Evolutionary conservation across 2,888 invertebrate species (phyloP).

Genomic region (Geophilus truncorum): DNA sequence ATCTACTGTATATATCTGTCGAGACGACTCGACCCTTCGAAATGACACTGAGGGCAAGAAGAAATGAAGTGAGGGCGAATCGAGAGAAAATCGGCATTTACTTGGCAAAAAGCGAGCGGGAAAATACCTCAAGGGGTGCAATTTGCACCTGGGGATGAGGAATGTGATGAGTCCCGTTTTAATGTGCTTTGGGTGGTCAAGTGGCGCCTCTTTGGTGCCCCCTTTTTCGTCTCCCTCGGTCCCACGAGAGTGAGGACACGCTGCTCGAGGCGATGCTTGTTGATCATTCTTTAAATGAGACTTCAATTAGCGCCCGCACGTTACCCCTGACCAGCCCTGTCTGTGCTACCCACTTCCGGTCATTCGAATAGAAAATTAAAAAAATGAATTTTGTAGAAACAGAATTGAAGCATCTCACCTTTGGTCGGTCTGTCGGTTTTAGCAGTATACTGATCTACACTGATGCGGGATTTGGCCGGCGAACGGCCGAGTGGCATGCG

Average conservation of each 20-base stretch:
- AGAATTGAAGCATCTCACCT: background rate
- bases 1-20: no score
- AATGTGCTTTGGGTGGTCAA: slow-evolving; percentile 27
- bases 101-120: background rate
- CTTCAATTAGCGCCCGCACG: background rate
- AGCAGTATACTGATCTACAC: background rate
- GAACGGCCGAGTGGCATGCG: background rate
- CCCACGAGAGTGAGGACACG: background rate
- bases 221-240: slow-evolving; percentile 2
- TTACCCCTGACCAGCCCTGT: background rate
- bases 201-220: slow-evolving; percentile 27
- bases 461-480: background rate
- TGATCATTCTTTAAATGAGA: slow-evolving; percentile 25
- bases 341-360: background rate
- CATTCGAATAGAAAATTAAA: no score
- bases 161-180: slow-evolving; percentile 1
- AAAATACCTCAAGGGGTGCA: background rate
- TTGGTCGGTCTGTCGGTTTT: background rate
- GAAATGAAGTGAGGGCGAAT: background rate
- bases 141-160: slow-evolving; percentile 19
- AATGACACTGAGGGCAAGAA: no score
- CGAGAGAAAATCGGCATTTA: background rate
- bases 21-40: background rate
- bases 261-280: slow-evolving; percentile 14
- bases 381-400: background rate